Percentiles rank a stretch among this genome's conserved stretches.
Evolutionary conservation across 2,797 vertebrate species (phyloP).

Genomic region (Esox masquinongy): DNA sequence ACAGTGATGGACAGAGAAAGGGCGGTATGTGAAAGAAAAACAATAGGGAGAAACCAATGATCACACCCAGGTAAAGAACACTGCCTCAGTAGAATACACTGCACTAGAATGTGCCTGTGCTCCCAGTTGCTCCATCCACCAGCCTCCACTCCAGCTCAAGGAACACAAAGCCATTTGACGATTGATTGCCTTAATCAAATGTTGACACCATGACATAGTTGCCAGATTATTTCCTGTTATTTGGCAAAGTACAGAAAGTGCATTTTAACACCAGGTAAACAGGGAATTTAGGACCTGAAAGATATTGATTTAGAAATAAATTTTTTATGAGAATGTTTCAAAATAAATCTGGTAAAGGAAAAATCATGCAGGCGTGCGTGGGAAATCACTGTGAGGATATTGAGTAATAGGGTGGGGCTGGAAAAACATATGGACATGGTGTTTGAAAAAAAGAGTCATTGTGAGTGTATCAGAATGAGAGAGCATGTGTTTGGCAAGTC

Average conservation of each 20-base stretch:
- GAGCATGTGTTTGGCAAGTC: background rate
- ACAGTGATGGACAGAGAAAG: conserved; percentile 34
- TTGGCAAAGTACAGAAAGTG: background rate
- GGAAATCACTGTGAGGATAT: background rate
- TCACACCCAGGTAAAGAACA: conserved; percentile 44
- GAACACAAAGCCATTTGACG: background rate
- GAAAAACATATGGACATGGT: background rate
- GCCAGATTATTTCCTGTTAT: conserved; percentile 9
- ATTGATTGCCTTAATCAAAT: background rate
- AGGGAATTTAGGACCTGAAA: background rate
- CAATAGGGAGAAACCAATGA: conserved; percentile 33
- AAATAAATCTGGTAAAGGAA: conserved; percentile 6
- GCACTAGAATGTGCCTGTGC: background rate
- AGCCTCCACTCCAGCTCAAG: background rate
- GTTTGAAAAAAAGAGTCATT: background rate
- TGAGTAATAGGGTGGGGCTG: conserved; percentile 4
- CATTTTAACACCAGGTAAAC: background rate
- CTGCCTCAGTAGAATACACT: background rate
- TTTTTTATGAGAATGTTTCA: conserved; percentile 7
- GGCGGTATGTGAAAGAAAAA: conserved; percentile 19
- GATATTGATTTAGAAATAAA: conserved; percentile 12
- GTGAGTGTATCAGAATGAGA: background rate
- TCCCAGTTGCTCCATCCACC: background rate
- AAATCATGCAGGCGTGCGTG: background rate
- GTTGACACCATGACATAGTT: background rate